A percentile compares a stretch with the other conserved stretches of the same genome.
These are phyloP conservation scores for Ochlodes sylvanus DNA, from an alignment of 2,888 invertebrate species.

Conservation along the genomic window DNA sequence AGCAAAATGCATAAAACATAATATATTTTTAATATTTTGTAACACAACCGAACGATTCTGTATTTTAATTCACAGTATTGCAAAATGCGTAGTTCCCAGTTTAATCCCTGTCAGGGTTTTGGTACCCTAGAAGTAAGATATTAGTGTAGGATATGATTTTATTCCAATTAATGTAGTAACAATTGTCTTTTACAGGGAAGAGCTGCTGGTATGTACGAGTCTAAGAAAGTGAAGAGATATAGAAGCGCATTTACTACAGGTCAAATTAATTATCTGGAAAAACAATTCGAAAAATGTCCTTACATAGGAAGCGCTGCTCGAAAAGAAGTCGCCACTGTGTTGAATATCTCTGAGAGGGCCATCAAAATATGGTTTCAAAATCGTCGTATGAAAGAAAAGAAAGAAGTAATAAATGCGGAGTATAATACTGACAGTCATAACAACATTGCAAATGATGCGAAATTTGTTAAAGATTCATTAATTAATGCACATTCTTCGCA, in stretches of 20 bases:
- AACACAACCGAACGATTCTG: no score
- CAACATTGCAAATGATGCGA: slow-evolving; percentile 41
- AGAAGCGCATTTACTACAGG: slow-evolving; percentile 90
- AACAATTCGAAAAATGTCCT: slow-evolving; percentile 87
- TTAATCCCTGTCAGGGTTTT: no score
- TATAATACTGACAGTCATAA: slow-evolving; percentile 47
- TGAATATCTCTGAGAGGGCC: slow-evolving; percentile 89
- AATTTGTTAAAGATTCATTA: slow-evolving; percentile 53
- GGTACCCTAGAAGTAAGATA: no score
- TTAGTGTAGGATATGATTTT: no score
- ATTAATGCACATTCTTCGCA: slow-evolving; percentile 50
- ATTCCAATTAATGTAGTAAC: not conserved
- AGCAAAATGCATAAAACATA: no score
- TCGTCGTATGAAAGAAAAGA: slow-evolving; percentile 90
- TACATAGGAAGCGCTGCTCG: slow-evolving; percentile 89
- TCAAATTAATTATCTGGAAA: slow-evolving; percentile 90
- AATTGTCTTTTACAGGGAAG: slow-evolving; percentile 10
- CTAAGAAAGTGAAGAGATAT: slow-evolving; percentile 59
- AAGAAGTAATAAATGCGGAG: slow-evolving; percentile 67
- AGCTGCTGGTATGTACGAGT: not conserved
- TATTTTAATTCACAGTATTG: no score
- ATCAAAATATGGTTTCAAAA: slow-evolving; percentile 96
- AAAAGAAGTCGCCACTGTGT: slow-evolving; percentile 86
- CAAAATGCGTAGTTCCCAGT: no score
- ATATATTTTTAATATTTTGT: no score